phyloP scores from a whole-genome alignment of 1,140 invertebrate species.

The Neocloeon triangulifer region DNA sequence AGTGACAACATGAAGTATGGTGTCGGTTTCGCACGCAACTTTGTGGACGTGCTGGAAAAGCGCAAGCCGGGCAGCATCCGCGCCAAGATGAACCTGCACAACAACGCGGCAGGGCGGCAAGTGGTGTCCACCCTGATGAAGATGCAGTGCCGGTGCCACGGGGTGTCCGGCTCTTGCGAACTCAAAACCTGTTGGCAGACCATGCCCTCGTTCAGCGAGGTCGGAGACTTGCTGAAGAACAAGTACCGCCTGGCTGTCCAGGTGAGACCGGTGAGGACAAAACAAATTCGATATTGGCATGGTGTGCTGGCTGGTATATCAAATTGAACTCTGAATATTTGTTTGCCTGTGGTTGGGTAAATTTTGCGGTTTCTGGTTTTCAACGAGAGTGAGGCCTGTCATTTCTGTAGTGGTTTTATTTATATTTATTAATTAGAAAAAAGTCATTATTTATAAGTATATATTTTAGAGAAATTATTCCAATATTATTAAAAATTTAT shows the following conservation, averaged over 20 bases:
- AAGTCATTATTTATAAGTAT: too few relatives aligned
- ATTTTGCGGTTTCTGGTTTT: too few relatives aligned
- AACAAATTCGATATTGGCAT: conserved; percentile 6
- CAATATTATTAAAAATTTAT: too few relatives aligned
- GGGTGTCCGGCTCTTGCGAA: conserved; percentile 39
- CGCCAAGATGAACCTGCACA: conserved; percentile 37
- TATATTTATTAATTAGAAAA: too few relatives aligned
- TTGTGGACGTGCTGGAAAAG: conserved; percentile 33
- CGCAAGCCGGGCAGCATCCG: conserved; percentile 19
- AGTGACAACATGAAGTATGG: conserved; percentile 37
- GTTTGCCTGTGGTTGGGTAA: too few relatives aligned
- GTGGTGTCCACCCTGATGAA: conserved; percentile 23
- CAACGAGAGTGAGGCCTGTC: too few relatives aligned
- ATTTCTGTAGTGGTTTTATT: too few relatives aligned
- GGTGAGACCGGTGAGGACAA: conserved; percentile 10
- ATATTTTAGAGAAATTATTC: too few relatives aligned
- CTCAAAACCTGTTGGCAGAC: conserved; percentile 38
- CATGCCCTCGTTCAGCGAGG: conserved; percentile 26
- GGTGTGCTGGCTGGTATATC: too few relatives aligned
- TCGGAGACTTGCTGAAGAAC: conserved; percentile 26
- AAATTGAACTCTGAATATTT: too few relatives aligned
- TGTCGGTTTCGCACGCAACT: conserved; percentile 27
- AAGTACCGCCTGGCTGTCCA: conserved; percentile 25
- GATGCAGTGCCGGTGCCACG: conserved; percentile 34
- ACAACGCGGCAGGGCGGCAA: conserved; percentile 37